phyloP scores from a whole-genome alignment of 2,888 invertebrate species.

The Tineola bisselliella region DNA sequence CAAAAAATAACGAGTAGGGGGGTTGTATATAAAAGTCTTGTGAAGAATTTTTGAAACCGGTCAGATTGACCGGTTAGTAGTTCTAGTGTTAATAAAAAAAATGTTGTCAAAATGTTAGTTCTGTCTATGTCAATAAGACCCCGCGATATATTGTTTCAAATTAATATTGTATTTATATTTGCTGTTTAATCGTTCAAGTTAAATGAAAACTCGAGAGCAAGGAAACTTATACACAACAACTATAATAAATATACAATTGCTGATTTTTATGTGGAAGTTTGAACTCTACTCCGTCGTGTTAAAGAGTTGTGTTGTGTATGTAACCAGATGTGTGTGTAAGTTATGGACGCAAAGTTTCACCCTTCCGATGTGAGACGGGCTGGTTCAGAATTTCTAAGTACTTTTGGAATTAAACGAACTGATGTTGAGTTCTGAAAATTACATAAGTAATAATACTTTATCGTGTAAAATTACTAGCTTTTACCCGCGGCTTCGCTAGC shows the following conservation, averaged over 20 bases:
- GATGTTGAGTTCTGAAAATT: not conserved
- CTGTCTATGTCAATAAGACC: too few species aligned
- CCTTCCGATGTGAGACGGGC: not conserved
- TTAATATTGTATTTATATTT: not conserved
- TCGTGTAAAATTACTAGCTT: too few species aligned
- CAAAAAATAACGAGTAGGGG: too few species aligned
- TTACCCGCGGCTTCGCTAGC: too few species aligned
- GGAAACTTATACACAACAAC: not conserved
- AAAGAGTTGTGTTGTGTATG: not conserved
- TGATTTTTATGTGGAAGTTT: not conserved
- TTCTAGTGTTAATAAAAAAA: too few species aligned
- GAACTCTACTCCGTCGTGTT: not conserved
- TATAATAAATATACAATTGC: not conserved
- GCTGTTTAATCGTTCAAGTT: not conserved
- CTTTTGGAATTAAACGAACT: conserved; percentile 3
- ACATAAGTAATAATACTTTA: too few species aligned
- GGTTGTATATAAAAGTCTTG: too few species aligned
- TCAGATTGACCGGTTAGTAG: too few species aligned
- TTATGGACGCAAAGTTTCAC: not conserved
- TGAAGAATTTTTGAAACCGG: too few species aligned
- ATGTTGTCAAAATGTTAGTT: too few species aligned
- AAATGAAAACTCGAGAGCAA: not conserved
- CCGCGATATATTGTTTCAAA: too few species aligned
- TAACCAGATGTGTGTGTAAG: not conserved
- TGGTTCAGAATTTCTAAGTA: not conserved